phyloP scores from a whole-genome alignment of 2,113 vertebrate genomes.

The Danionella cerebrum region DNA sequence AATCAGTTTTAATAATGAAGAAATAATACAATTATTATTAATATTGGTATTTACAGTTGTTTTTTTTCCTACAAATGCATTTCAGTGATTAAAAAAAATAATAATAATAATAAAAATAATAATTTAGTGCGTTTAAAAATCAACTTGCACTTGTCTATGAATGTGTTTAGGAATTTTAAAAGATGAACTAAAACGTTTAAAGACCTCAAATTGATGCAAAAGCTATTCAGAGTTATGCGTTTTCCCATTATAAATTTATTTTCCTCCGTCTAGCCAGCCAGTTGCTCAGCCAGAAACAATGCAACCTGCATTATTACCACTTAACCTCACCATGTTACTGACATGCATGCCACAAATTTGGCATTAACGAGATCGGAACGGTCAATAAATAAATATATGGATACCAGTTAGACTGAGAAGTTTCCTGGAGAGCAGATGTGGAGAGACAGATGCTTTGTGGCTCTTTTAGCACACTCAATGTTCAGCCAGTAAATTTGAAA shows the following conservation, averaged over 20 bases:
- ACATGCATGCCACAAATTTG: constrained; percentile 3
- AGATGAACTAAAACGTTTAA: neutral
- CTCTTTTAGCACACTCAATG: constrained; percentile 1
- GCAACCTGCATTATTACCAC: constrained; percentile 4
- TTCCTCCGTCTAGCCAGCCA: neutral
- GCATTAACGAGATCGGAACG: constrained; percentile 8
- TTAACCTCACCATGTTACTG: neutral
- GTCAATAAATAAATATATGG: constrained; percentile 36
- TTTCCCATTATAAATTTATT: constrained; percentile 1
- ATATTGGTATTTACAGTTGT: no score
- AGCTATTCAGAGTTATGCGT: neutral
- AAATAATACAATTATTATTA: no score
- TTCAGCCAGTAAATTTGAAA: constrained; percentile 23
- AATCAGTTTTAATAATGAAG: no score
- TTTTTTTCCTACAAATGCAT: no score
- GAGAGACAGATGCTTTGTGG: constrained; percentile 23
- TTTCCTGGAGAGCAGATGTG: constrained; percentile 52
- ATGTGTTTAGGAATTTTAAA: neutral
- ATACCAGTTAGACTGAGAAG: constrained; percentile 32
- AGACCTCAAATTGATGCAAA: neutral
- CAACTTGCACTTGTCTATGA: no score
- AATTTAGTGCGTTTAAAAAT: no score
- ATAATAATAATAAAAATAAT: no score
- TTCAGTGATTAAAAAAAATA: no score
- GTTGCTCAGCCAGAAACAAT: neutral